phyloP scores from a whole-genome alignment of 2,113 vertebrate species.

The Cheilinus undulatus region DNA sequence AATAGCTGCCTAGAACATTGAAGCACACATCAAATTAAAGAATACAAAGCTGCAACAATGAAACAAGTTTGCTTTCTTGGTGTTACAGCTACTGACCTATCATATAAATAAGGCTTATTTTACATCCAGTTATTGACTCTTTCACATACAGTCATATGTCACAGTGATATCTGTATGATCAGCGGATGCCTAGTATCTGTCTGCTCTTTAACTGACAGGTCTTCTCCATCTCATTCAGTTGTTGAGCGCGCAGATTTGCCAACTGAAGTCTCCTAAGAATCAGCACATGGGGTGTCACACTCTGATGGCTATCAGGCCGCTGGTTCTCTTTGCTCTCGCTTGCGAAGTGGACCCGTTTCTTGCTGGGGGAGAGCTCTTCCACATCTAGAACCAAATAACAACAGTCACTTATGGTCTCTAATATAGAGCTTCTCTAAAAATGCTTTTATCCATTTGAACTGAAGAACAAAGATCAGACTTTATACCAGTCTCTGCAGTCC shows the following conservation, averaged over 20 bases:
- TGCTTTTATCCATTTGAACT: not conserved
- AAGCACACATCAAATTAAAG: no score
- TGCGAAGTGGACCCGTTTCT: conserved; percentile 90
- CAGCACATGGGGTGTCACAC: conserved; percentile 76
- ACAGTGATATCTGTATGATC: not conserved
- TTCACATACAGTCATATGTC: conserved; percentile 5
- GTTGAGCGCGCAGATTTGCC: conserved; percentile 85
- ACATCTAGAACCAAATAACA: conserved; percentile 77
- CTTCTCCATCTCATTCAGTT: conserved; percentile 86
- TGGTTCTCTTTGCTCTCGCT: conserved; percentile 88
- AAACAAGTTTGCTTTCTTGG: not conserved
- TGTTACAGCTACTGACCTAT: conserved; percentile 5
- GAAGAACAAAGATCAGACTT: not conserved
- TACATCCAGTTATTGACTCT: conserved; percentile 36
- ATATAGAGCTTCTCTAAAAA: not conserved
- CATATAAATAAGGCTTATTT: conserved; percentile 45
- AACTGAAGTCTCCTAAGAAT: conserved; percentile 86
- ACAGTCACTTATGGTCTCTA: not conserved
- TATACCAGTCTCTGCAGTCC: not conserved
- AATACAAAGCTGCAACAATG: not conserved
- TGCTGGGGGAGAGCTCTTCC: conserved; percentile 79
- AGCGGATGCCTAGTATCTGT: conserved; percentile 92
- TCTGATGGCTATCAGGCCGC: conserved; percentile 40
- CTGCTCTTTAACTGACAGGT: conserved; percentile 87
- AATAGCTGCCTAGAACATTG: no score